Evolutionary conservation across 2,888 invertebrate species (phyloP).

Genomic region (Ophion slaviceki): DNA sequence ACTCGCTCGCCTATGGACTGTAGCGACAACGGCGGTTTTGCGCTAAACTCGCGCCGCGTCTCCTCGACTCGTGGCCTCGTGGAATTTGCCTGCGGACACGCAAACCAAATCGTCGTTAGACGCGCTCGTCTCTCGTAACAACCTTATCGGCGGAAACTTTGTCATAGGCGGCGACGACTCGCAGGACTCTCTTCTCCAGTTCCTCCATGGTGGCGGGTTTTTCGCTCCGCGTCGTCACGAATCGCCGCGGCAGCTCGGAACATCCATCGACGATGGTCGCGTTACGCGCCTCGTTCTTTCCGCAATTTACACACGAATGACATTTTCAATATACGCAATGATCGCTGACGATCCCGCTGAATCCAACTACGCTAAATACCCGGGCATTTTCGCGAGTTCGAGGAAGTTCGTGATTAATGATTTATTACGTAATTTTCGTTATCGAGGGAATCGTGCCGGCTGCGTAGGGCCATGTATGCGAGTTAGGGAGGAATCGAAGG

Average conservation of each 20-base stretch:
- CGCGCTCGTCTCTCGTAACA: conserved; percentile 60
- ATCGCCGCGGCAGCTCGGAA: conserved; percentile 49
- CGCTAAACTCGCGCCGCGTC: conserved; percentile 90
- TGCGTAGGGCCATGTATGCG: neutral
- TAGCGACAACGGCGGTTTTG: conserved; percentile 91
- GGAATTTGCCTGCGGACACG: conserved; percentile 85
- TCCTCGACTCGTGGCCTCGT: conserved; percentile 85
- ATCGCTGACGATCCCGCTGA: neutral
- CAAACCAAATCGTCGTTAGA: conserved; percentile 78
- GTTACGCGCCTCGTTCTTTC: neutral
- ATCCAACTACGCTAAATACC: neutral
- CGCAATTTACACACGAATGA: neutral
- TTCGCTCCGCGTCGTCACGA: conserved; percentile 82
- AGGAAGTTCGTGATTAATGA: neutral
- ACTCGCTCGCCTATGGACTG: conserved; percentile 95
- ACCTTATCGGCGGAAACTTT: conserved; percentile 95
- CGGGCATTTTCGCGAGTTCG: neutral
- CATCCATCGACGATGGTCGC: neutral
- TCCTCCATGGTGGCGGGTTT: conserved; percentile 86
- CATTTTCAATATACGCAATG: neutral
- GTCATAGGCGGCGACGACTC: conserved; percentile 95
- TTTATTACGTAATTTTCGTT: neutral
- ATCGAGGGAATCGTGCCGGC: neutral
- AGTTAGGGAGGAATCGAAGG: neutral
- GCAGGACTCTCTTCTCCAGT: conserved; percentile 92